These are phyloP conservation scores for Dendrophyllia cribrosa DNA, from an alignment of 64 coral and sea anemone genomes.

Conservation along the genomic window DNA sequence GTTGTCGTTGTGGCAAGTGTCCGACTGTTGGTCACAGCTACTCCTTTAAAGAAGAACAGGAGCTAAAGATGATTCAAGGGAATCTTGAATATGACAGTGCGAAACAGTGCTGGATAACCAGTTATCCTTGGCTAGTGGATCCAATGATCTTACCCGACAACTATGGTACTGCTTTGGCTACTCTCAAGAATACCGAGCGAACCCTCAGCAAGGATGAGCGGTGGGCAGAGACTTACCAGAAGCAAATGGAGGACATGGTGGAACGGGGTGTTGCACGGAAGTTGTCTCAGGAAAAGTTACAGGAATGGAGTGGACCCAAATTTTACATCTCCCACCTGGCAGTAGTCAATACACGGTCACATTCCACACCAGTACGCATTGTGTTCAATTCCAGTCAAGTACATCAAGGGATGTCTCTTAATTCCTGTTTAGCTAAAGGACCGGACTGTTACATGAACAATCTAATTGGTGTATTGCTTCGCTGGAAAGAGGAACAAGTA, in stretches of 20 bases:
- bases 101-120: constrained; percentile 63
- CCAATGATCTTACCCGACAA: constrained; percentile 51
- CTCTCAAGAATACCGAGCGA: constrained; percentile 64
- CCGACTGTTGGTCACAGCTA: constrained; percentile 58
- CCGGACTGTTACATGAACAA: constrained; percentile 77
- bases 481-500: constrained; percentile 68
- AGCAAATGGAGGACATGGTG: constrained; percentile 70
- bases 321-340: constrained; percentile 72
- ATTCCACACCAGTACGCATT: constrained; percentile 63
- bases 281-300: constrained; percentile 44
- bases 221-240: constrained; percentile 63
- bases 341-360: constrained; percentile 51
- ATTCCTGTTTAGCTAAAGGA: constrained; percentile 69
- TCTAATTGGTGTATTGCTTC: constrained; percentile 54
- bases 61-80: constrained; percentile 65
- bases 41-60: constrained; percentile 71
- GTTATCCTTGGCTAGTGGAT: constrained; percentile 72
- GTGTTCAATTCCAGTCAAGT: constrained; percentile 79
- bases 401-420: constrained; percentile 62
- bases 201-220: constrained; percentile 36
- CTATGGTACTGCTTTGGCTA: constrained; percentile 32
- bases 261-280: constrained; percentile 50
- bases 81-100: constrained; percentile 57
- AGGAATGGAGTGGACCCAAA: constrained; percentile 44
- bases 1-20: constrained; percentile 56